Conservation (phyloP, 92 coral and sea anemone genomes). For the Parazoanthus swiftii region DNA sequence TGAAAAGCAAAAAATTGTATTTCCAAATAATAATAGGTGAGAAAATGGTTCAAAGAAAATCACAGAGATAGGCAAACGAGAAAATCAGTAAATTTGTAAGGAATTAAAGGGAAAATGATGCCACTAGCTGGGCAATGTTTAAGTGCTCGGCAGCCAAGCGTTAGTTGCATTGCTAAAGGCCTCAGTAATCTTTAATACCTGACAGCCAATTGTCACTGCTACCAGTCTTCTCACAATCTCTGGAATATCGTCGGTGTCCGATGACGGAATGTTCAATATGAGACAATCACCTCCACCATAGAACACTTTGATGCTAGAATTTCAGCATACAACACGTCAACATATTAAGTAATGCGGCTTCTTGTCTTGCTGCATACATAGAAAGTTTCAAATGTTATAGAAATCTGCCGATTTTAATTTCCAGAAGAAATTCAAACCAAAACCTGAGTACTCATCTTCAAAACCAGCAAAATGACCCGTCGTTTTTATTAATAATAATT, state of each 20-base stretch:
- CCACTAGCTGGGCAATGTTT: not conserved
- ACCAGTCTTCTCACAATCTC: slow-evolving; percentile 91
- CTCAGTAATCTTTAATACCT: slow-evolving; percentile 56
- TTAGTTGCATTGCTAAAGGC: not conserved
- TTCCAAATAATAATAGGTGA: no score
- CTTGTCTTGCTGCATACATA: no score
- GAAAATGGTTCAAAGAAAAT: not conserved
- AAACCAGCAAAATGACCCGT: no score
- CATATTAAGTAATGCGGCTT: not conserved
- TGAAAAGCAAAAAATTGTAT: no score
- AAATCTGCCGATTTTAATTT: no score
- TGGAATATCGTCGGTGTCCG: slow-evolving; percentile 92
- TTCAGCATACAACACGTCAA: not conserved
- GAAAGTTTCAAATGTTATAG: no score
- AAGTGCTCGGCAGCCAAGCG: not conserved
- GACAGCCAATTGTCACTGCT: slow-evolving; percentile 95
- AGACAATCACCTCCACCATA: slow-evolving; percentile 97
- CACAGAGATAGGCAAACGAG: not conserved
- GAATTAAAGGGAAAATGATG: not conserved
- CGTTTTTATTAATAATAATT: no score
- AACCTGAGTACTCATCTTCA: no score
- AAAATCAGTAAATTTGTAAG: not conserved
- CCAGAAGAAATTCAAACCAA: no score
- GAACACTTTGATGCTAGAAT: slow-evolving; percentile 87
- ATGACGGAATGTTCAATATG: slow-evolving; percentile 84